Base-by-base conservation (phyloP, 2,113 vertebrate genomes). In the Diphyllodes magnificus region DNA sequence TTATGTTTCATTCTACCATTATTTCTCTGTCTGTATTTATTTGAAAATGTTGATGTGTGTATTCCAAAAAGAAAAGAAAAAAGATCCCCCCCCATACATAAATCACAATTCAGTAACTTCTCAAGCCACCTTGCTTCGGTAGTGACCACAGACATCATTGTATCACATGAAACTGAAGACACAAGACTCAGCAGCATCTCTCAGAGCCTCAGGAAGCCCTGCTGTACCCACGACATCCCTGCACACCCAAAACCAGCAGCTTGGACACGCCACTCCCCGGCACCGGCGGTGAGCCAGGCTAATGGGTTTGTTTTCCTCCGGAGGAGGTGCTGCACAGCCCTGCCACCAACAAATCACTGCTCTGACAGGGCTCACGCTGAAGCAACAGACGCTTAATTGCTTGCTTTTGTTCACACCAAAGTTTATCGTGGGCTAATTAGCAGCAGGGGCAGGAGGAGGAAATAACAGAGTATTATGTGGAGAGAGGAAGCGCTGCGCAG, bases 361-460 rank as follows among this genome's bases (percentile, higher is more conserved):
- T 39, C 75, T 44, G 85, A 64, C 82, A 47, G 59, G 49, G 40
- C 82, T 61, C 82, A 42, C 0, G 2, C 85, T 73, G 82, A 40
- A 90, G 45, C 68, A 92, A 42, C 60, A 66, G 60, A 56, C 44
- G 0, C 91, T 60, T 83, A 92, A 94, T 86, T 56, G 60, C 88
- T 49, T 18, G 80, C 85, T 95, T 95, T 95, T 96, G 92, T 96
- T 93, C 82, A 17, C 25, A 18, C 60, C 16, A 21, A 72, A 60
- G 80, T 88, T 92, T 81, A 92, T 83, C 71, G 2, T 8, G 47
- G 35, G 40, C 92, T 95, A 90, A 96, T 96, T 93, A 96, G 76
- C 83, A 86, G 86, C 80, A 76, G 84, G 33, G 51, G 87, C 89
- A 69, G 86, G 35, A 95, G 66, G 68, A 94, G 96, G 94, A 96